Evolutionary conservation across 1,140 invertebrate genomes (phyloP), one percentile per base, ranked within the genome.

Genomic region (Drosophila repletoides): DNA sequence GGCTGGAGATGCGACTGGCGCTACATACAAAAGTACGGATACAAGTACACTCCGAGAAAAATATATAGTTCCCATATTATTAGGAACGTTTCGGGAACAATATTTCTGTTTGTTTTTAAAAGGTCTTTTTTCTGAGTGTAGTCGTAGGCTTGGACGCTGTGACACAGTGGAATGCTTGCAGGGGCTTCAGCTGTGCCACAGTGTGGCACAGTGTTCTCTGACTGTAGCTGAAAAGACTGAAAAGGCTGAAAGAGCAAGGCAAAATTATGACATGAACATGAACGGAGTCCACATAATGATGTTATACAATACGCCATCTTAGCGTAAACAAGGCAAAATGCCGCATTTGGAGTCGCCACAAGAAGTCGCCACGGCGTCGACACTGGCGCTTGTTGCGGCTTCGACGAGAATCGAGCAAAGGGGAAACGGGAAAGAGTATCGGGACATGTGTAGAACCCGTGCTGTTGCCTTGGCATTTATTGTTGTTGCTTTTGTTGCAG

Each of bases 201-300:
- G n/a, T n/a, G n/a, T n/a, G n/a, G n/a, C n/a, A n/a, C 29, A 14
- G 7, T 21, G 5, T 12, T 6, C 49, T 22, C 19, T 17, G 33
- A 29, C 38, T 33, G 12, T 9, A 22, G n/a, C 33, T 59, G 46
- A 48, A 36, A 51, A 36, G 36, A 59, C 36, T 61, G 45, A 72
- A 49, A 72, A 41, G 40, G 46, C 53, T 49, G 61, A 52, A 45
- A 31, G 72, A 52, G 59, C 60, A 73, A 55, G 49, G 75, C 72
- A 88, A 88, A 88, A 88, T 88, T 88, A 88, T 88, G 84, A 88
- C 84, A 88, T 88, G 84, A 88, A 88, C 84, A 88, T 88, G 84
- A 88, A 88, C 84, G 84, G 69, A 88, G 76, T 84, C 72, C 75
- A 80, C 84, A 88, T 88, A 88, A 88, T 88, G 84, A 88, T 88